Conservation (phyloP, 2,797 vertebrate species). For the Ammospiza maritima region DNA sequence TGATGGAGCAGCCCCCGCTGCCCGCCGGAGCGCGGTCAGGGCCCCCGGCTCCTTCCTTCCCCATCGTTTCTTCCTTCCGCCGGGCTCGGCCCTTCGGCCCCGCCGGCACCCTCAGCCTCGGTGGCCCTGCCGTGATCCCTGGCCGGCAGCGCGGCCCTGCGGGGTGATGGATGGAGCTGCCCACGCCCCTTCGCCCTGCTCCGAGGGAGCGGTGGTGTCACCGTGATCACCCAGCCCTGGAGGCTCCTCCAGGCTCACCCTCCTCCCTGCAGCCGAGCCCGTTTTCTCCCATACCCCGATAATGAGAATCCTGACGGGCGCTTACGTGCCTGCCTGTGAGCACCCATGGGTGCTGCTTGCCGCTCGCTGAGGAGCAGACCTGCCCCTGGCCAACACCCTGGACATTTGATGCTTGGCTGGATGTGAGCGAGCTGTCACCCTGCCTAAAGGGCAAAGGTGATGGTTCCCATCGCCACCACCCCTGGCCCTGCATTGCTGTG, state of each 20-base stretch:
- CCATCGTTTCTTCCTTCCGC: not conserved
- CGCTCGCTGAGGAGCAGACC: not conserved
- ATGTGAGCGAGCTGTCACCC: not conserved
- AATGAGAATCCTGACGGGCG: not conserved
- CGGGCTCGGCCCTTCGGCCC: not conserved
- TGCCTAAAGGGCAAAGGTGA: not conserved
- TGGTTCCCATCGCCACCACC: not conserved
- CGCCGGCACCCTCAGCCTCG: no score
- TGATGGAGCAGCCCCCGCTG: not conserved
- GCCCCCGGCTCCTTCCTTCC: not conserved
- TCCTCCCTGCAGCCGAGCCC: not conserved
- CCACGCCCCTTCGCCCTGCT: accelerated
- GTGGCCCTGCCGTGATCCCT: not conserved
- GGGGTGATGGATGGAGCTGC: not conserved
- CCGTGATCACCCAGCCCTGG: not conserved
- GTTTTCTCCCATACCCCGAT: not conserved
- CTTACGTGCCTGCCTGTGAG: not conserved
- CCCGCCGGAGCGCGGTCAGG: not conserved
- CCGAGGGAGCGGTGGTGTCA: not conserved
- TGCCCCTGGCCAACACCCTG: accelerated
- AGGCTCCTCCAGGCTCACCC: accelerated
- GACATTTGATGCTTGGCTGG: not conserved
- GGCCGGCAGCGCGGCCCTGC: not conserved
- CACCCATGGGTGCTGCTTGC: conserved; percentile 29
- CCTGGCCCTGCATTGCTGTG: accelerated